A percentile compares a stretch with the other conserved stretches of the same genome.
These are phyloP conservation scores for Drosophila engyochracea DNA, from an alignment of 2,888 invertebrate genomes.

Conservation along the genomic window DNA sequence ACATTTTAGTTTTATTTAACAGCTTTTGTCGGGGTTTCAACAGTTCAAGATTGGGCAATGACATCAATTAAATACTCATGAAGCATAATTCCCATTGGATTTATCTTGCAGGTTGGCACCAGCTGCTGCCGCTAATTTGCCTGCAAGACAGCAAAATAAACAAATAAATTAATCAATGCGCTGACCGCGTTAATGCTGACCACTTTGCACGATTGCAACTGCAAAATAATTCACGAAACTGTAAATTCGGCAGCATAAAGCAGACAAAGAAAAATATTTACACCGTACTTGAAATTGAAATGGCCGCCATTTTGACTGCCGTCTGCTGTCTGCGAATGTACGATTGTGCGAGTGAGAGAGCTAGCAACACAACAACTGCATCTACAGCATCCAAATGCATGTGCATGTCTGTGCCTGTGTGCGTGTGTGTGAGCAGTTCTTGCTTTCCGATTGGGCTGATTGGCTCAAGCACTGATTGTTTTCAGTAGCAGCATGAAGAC, in stretches of 20 bases:
- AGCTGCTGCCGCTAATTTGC: slow-evolving; percentile 23
- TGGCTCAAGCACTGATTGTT: slow-evolving; percentile 36
- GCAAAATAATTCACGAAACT: slow-evolving; percentile 40
- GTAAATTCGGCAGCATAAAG: slow-evolving; percentile 23
- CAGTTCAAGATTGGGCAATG: background rate
- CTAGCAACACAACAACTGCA: slow-evolving; percentile 26
- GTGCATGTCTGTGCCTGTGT: slow-evolving; percentile 4
- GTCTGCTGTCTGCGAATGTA: background rate
- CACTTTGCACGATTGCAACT: slow-evolving; percentile 23
- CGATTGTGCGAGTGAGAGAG: slow-evolving; percentile 12
- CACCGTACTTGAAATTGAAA: slow-evolving; percentile 15
- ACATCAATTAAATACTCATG: background rate
- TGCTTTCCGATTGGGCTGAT: slow-evolving; percentile 42
- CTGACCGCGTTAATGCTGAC: slow-evolving; percentile 22
- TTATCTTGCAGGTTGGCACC: background rate
- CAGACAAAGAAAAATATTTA: slow-evolving; percentile 5
- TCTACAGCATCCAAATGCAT: slow-evolving; percentile 32
- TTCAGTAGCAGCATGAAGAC: slow-evolving; percentile 2
- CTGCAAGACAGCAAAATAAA: slow-evolving; percentile 36
- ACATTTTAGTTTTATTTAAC: too few species aligned
- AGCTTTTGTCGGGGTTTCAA: background rate
- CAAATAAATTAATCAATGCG: slow-evolving; percentile 53
- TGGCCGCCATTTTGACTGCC: slow-evolving; percentile 35
- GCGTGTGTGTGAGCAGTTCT: slow-evolving; percentile 4
- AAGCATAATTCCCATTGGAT: background rate